Percentiles rank a stretch among this genome's conserved stretches.
phyloP scores from a whole-genome alignment of 2,797 vertebrate genomes.

The Lepidocolaptes lacrymiger region DNA sequence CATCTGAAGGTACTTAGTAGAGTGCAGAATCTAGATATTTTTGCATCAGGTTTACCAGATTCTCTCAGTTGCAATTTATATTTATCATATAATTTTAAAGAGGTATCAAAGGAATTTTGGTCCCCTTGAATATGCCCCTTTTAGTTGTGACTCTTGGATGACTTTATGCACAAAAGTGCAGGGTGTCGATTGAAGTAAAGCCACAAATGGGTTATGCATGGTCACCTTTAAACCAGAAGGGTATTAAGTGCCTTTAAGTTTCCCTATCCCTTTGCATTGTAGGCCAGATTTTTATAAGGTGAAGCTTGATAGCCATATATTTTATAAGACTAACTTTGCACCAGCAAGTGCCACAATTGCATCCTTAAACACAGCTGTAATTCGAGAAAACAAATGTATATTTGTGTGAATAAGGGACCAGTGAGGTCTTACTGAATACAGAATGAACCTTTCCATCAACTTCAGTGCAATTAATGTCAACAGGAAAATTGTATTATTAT shows the following conservation, averaged over 20 bases:
- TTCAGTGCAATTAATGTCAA: neutral
- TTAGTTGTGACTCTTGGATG: conserved; percentile 43
- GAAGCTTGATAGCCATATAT: neutral
- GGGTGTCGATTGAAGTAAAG: neutral
- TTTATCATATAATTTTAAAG: conserved; percentile 20
- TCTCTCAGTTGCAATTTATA: neutral
- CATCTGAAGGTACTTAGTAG: conserved; percentile 35
- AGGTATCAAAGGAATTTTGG: conserved; percentile 1
- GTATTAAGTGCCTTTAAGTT: neutral
- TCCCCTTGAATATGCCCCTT: neutral
- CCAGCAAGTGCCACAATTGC: neutral
- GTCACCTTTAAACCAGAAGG: conserved; percentile 24
- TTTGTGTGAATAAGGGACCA: neutral
- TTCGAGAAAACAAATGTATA: neutral
- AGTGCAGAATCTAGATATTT: neutral
- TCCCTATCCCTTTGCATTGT: neutral
- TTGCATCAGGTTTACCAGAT: conserved; percentile 11
- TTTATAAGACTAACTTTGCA: conserved; percentile 17
- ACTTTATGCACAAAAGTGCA: neutral
- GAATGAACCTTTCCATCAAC: neutral
- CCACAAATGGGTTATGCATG: conserved; percentile 4
- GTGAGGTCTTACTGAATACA: neutral
- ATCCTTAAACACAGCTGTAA: neutral
- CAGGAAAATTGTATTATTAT: neutral
- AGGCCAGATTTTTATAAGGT: neutral